Percentiles rank a stretch among this genome's conserved stretches.
Evolutionary conservation across 2,113 vertebrate genomes (phyloP).

Genomic region (Plestiodon gilberti): DNA sequence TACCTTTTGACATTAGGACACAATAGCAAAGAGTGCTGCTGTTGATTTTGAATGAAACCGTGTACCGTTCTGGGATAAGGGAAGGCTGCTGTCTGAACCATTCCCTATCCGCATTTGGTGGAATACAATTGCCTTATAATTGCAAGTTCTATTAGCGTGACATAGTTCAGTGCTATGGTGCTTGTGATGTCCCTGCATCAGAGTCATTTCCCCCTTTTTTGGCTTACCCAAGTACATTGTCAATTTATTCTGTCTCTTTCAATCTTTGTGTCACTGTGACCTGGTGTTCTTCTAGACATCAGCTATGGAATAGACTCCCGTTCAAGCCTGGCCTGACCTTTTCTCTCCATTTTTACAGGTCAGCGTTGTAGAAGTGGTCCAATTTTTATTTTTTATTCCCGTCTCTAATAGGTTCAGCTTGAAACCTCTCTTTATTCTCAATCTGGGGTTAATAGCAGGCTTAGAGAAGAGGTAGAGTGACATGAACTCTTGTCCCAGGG

Average conservation of each 20-base stretch:
- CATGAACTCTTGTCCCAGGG: neutral
- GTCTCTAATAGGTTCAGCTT: neutral
- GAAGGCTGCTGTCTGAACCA: constrained; percentile 55
- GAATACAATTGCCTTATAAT: constrained; percentile 60
- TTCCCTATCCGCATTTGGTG: constrained; percentile 58
- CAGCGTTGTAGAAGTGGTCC: neutral
- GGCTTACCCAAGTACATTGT: constrained; percentile 45
- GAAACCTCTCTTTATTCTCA: neutral
- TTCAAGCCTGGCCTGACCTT: neutral
- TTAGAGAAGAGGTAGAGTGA: neutral
- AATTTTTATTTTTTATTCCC: neutral
- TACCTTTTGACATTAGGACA: constrained; percentile 54
- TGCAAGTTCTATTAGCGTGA: constrained; percentile 56
- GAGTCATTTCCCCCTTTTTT: constrained; percentile 40
- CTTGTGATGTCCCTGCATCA: constrained; percentile 56
- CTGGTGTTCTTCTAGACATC: constrained; percentile 32
- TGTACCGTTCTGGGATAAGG: constrained; percentile 35
- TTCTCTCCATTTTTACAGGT: constrained; percentile 1
- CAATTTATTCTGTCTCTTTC: neutral
- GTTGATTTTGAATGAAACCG: constrained; percentile 60
- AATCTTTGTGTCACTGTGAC: constrained; percentile 17
- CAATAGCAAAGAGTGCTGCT: constrained; percentile 33
- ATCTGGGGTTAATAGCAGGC: neutral
- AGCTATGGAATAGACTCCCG: constrained; percentile 1
- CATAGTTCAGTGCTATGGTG: constrained; percentile 51